These are phyloP conservation scores for Lutjanus argentimaculatus DNA, from an alignment of 2,797 vertebrate genomes.

Conservation along the genomic window DNA sequence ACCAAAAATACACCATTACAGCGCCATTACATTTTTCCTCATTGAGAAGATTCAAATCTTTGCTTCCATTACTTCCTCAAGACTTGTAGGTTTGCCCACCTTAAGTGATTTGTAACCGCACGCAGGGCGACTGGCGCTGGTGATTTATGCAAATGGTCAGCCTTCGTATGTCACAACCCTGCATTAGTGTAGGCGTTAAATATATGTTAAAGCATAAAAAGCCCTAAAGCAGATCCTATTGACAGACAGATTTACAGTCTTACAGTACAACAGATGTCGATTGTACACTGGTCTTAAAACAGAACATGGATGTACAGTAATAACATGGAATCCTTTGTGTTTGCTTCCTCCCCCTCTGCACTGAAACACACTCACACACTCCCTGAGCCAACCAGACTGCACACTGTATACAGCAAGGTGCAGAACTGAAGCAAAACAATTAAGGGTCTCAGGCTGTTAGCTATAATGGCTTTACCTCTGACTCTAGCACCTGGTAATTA, in stretches of 20 bases:
- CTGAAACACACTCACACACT: slow-evolving; percentile 34
- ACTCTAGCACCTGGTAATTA: slow-evolving; percentile 61
- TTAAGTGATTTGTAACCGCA: too few species aligned
- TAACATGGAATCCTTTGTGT: slow-evolving; percentile 16
- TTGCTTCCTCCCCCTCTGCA: neutral
- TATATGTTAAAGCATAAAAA: neutral
- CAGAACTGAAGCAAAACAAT: slow-evolving; percentile 65
- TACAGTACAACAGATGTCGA: too few species aligned
- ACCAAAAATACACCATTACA: too few species aligned
- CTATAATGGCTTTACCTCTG: slow-evolving; percentile 38
- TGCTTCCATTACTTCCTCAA: neutral
- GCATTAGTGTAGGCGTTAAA: neutral
- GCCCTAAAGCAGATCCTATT: neutral
- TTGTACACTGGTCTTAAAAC: neutral
- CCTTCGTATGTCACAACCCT: neutral
- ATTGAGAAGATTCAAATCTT: too few species aligned
- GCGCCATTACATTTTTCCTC: too few species aligned
- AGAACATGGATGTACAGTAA: neutral
- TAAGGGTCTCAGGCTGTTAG: slow-evolving; percentile 60
- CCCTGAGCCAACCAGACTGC: slow-evolving; percentile 36
- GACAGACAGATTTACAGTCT: neutral
- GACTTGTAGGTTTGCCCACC: too few species aligned
- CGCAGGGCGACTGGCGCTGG: neutral
- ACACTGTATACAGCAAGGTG: slow-evolving; percentile 25
- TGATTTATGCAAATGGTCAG: neutral